Base-by-base conservation (phyloP, 2,888 invertebrate genomes). In the Agelastica alni region DNA sequence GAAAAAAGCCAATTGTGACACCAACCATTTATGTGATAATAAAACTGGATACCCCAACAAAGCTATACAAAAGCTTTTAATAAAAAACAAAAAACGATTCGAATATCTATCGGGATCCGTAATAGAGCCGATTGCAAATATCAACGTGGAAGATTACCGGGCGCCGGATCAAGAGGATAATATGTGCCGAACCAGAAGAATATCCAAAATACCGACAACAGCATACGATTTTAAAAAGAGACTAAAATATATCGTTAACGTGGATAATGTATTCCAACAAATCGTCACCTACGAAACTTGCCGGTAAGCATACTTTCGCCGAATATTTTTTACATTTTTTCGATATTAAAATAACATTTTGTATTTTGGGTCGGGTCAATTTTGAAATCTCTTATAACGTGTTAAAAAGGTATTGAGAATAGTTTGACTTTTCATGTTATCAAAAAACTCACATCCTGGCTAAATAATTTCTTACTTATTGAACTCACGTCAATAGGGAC, bases 231-330 rank as follows among this genome's bases (percentile, higher is more conserved):
- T 51, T 4, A 47, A 54, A 20, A 53, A 51, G 44, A 51, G 32
- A 5, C 22, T 42, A 28, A 48, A 54, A 28, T 59, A 41, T 28
- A 57, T 59, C 6, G 59, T 57, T 4, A 59, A 59, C 45, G 54
- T 54, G 1, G 41, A 51, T 6, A 52, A 48, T n/a, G n/a, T n/a
- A n/a, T 57, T 56, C 22, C 28, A 54, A 22, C 59, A 59, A 22
- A 48, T 52, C 6, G 22, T 59, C 7, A 48, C 48, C 2, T 59
- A 59, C 20, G 59, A 57, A 20, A 54, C 49, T 12, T 59, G 59
- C 34, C 37, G 51, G 59, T 56, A 44, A 59, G 56, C 56, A n/a
- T n/a, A n/a, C n/a, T n/a, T n/a, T n/a, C n/a, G n/a, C n/a, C n/a
- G n/a, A n/a, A n/a, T n/a, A n/a, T n/a, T n/a, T n/a, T n/a, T n/a